Conservation (phyloP, 2,113 vertebrate genomes). For the Strigops habroptila region DNA sequence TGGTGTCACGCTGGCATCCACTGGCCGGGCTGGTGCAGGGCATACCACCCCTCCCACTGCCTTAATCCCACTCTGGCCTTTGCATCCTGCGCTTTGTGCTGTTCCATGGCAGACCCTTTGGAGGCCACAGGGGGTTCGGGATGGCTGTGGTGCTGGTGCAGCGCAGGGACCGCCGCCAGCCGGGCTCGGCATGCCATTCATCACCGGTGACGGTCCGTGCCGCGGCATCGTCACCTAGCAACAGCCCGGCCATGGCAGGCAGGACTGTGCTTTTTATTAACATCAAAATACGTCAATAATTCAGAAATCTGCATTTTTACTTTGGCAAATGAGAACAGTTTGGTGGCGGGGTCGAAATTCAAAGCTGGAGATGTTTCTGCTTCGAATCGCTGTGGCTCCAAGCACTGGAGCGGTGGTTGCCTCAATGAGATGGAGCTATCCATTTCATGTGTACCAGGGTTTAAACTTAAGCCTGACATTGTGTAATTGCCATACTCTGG, state of each 20-base stretch:
- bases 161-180: slow-evolving; percentile 88
- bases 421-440: slow-evolving; percentile 69
- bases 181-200: slow-evolving; percentile 91
- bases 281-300: slow-evolving; percentile 81
- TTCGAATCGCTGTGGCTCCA: slow-evolving; percentile 69
- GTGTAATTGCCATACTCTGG: slow-evolving; percentile 13
- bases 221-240: slow-evolving; percentile 94
- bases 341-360: slow-evolving; percentile 72
- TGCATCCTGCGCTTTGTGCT: slow-evolving; percentile 71
- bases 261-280: slow-evolving; percentile 34
- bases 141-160: not conserved
- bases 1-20: not conserved
- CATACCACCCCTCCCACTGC: slow-evolving; percentile 11
- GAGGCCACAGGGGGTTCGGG: not conserved
- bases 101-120: not conserved
- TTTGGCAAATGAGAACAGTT: slow-evolving; percentile 84
- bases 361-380: slow-evolving; percentile 77
- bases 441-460: slow-evolving; percentile 31
- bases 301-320: slow-evolving; percentile 87
- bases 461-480: slow-evolving; percentile 68
- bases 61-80: slow-evolving; percentile 58
- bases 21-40: not conserved
- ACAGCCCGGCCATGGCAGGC: slow-evolving; percentile 84
- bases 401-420: slow-evolving; percentile 72
- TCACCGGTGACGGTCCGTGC: slow-evolving; percentile 93